Base-by-base conservation (phyloP, 2,888 invertebrate species). In the Nomada ferruginata region DNA sequence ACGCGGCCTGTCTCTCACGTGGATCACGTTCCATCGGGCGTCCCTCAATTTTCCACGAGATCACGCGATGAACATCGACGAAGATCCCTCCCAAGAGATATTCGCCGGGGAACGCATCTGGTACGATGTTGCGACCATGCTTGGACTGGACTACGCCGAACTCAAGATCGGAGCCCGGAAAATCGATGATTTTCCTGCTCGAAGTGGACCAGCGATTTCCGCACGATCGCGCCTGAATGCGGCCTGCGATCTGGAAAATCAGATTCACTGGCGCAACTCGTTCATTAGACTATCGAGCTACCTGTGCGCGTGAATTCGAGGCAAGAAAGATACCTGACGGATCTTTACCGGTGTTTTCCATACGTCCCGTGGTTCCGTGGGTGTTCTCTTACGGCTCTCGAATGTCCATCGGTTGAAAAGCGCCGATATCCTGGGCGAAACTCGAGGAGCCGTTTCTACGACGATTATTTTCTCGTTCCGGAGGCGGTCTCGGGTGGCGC, bases 401-500 rank as follows among this genome's bases (percentile, higher is more conserved):
- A 29, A 59, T 63, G n/a, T 57, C 61, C 20, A 10, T 9, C 61
- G 64, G 71, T 70, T 59, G 75, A 53, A 59, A 57, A 36, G 57
- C 70, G 65, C 18, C 50, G 57, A 47, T 59, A 55, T 53, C 36
- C 65, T 44, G 60, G 36, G 20, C 57, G 80, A 84, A 84, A 82
- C 70, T 61, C 78, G 76, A 84, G 83, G 60, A 73, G 76, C 75
- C 15, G 66, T 73, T 71, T 63, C 79, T 64, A 66, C 83, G 71
- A 77, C 84, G 84, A 90, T 91, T 89, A 89, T 85, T 89, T 83
- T 78, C 85, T 88, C 88, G 81, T 89, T 85, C 73, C 15, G 20
- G 76, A 78, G 79, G 77, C 70, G 81, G 84, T 72, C 85, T 85
- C 84, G 74, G 74, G 29, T 74, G 72, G 66, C 82, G 65, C 52